These are phyloP conservation scores for Leptinotarsa texana DNA, from an alignment of 1,140 invertebrate species.

Conservation along the genomic window DNA sequence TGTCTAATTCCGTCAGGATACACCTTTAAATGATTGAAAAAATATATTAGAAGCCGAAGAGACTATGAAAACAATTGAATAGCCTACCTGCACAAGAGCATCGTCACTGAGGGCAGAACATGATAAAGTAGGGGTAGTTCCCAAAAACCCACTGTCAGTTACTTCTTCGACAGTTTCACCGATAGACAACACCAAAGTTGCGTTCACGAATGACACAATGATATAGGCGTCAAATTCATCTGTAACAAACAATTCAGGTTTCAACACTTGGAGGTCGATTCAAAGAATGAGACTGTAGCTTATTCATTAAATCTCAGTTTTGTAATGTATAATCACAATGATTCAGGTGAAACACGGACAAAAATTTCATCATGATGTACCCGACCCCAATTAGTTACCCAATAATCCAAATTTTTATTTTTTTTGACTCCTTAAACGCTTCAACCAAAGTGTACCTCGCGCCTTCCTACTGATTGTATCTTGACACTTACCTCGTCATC, in stretches of 20 bases:
- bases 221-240: conserved; percentile 99
- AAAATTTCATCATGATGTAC: conserved; percentile 46
- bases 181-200: conserved; percentile 97
- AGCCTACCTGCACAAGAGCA: conserved; percentile 88
- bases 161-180: conserved; percentile 99
- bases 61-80: conserved; percentile 31
- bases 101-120: conserved; percentile 97
- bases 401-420: too few species aligned
- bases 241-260: conserved; percentile 57
- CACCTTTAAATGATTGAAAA: conserved; percentile 61
- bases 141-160: conserved; percentile 98
- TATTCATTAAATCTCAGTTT: conserved; percentile 31
- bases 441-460: not conserved
- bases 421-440: not conserved
- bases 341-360: conserved; percentile 54
- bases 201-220: conserved; percentile 99
- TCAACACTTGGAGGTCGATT: conserved; percentile 21
- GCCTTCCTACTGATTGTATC: not conserved
- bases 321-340: conserved; percentile 46
- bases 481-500: conserved; percentile 30
- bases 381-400: too few species aligned
- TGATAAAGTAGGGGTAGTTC: conserved; percentile 95
- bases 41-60: not conserved
- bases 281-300: conserved; percentile 6
- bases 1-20: conserved; percentile 99